Percentiles rank a stretch among this genome's conserved stretches.
Evolutionary conservation across 2,797 vertebrate genomes (phyloP).

Genomic region (Artibeus jamaicensis): DNA sequence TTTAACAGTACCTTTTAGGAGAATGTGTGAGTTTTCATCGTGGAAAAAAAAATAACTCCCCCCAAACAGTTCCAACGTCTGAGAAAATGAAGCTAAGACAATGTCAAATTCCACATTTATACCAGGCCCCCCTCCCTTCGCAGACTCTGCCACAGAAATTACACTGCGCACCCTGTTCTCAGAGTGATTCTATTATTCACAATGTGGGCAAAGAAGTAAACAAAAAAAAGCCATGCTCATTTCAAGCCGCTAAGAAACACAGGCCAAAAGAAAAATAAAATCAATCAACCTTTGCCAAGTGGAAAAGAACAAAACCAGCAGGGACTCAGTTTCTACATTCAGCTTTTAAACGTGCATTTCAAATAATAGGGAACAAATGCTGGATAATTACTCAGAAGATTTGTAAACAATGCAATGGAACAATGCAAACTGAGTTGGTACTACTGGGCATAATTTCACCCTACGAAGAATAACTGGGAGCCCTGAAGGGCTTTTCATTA

Average conservation of each 20-base stretch:
- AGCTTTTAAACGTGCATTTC: constrained; percentile 44
- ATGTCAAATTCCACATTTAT: background rate
- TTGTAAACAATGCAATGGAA: constrained; percentile 16
- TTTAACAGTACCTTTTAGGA: background rate
- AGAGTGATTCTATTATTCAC: background rate
- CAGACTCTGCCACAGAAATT: constrained; percentile 33
- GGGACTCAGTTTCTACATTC: background rate
- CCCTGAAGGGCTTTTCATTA: background rate
- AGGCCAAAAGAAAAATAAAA: constrained; percentile 64
- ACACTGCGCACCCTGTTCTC: background rate
- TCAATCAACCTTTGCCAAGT: constrained; percentile 64
- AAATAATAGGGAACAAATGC: constrained; percentile 54
- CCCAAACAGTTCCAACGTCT: background rate
- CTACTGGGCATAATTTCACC: background rate
- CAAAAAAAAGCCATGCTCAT: constrained; percentile 45
- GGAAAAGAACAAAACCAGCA: constrained; percentile 61
- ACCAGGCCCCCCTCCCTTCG: background rate
- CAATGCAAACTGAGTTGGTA: background rate
- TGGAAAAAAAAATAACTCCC: background rate
- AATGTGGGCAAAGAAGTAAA: constrained; percentile 60
- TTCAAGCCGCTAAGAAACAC: constrained; percentile 53
- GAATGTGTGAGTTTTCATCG: background rate
- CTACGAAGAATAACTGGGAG: background rate
- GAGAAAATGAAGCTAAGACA: constrained; percentile 41
- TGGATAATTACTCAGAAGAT: background rate